Conservation (phyloP, 2,797 vertebrate species). For the Gymnoscopelus microlampas region DNA sequence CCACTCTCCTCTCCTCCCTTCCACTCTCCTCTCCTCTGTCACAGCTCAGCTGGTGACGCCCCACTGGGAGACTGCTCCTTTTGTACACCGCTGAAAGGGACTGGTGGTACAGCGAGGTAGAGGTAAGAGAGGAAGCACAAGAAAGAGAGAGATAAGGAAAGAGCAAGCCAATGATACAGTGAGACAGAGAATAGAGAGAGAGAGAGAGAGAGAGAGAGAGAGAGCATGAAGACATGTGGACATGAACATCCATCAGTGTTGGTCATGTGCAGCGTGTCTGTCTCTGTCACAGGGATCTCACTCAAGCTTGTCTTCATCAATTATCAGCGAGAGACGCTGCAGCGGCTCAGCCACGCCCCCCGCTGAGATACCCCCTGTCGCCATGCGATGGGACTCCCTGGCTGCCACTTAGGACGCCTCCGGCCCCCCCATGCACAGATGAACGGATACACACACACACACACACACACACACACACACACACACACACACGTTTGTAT, state of each 20-base stretch:
- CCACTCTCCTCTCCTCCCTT: not conserved
- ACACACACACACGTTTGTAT: not conserved
- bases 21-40: slow-evolving; percentile 49
- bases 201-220: slow-evolving; percentile 19
- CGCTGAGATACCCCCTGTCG: slow-evolving; percentile 27
- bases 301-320: slow-evolving; percentile 69
- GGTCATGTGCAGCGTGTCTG: slow-evolving; percentile 39
- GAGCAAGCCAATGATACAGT: not conserved
- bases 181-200: not conserved
- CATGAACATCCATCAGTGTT: slow-evolving; percentile 66
- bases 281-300: slow-evolving; percentile 67
- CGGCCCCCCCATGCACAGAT: slow-evolving; percentile 5
- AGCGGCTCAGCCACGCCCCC: slow-evolving; percentile 18
- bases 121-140: not conserved
- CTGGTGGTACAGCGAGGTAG: not conserved
- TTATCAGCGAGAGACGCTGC: slow-evolving; percentile 64
- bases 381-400: slow-evolving; percentile 12
- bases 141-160: slow-evolving; percentile 8
- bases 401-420: slow-evolving; percentile 4
- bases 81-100: slow-evolving; percentile 57
- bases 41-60: slow-evolving; percentile 57
- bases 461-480: not conserved
- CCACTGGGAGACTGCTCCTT: slow-evolving; percentile 68
- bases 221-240: slow-evolving; percentile 60
- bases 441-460: slow-evolving; percentile 12